phyloP scores from a whole-genome alignment of 2,113 vertebrate species.

The Myxocyprinus asiaticus region DNA sequence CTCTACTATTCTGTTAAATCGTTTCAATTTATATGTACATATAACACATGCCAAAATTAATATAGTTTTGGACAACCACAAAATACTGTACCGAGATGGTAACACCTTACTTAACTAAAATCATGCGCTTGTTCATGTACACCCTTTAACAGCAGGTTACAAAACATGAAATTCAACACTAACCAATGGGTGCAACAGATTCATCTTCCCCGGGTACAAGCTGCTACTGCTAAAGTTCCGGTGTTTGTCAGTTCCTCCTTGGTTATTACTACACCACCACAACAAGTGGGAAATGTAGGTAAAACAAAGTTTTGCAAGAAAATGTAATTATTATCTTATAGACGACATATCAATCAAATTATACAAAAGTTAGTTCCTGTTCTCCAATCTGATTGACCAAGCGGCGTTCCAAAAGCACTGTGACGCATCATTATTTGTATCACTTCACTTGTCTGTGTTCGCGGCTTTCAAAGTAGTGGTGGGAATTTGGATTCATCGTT shows the following conservation, averaged over 20 bases:
- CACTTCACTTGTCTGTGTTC: too few relatives aligned
- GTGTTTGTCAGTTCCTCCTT: background rate
- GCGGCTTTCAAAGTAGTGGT: too few relatives aligned
- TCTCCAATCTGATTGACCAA: too few relatives aligned
- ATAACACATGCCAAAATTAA: background rate
- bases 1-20: background rate
- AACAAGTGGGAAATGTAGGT: background rate
- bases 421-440: too few relatives aligned
- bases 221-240: background rate
- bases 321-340: too few relatives aligned
- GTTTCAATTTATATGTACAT: background rate
- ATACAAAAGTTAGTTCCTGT: too few relatives aligned
- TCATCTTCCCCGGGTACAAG: background rate
- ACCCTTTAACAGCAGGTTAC: constrained; percentile 38
- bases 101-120: constrained; percentile 10
- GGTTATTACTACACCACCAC: background rate
- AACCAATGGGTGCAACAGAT: background rate
- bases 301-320: too few relatives aligned
- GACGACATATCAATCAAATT: too few relatives aligned
- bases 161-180: background rate
- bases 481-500: too few relatives aligned
- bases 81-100: background rate
- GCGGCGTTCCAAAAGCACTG: too few relatives aligned
- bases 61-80: background rate
- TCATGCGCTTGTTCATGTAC: background rate